Base-by-base conservation (phyloP, 2,888 invertebrate genomes). In the Ophraella communa region DNA sequence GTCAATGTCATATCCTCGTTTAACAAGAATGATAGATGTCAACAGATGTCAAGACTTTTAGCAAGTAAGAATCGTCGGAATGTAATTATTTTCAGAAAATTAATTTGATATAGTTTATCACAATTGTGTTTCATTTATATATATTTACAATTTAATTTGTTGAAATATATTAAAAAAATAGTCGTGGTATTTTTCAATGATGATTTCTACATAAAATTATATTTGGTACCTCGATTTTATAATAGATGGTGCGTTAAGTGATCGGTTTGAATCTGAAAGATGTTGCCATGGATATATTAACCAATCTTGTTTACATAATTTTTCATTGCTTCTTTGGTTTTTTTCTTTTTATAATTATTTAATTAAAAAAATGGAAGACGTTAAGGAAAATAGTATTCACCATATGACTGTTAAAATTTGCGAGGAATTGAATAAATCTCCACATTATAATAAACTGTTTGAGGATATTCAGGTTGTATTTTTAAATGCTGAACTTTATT, bases 381-480 rank as follows among this genome's bases (percentile, higher is more conserved):
- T 74, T 17, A 81, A 79, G 74, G 88, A 89, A 70, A 86, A 86
- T 74, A 85, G 87, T 68, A 88, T 93, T 71, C 90, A 92, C 76
- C 88, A 90, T 70, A 90, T 91, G 56, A 91, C 93, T 17, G 81
- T 89, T 67, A 92, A 91, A 83, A 85, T 95, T 75, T 89, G 93
- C n/a, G 88, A 90, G 67, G 92, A 94, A 80, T 87, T 94, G 66
- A 89, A 91, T 81, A 87, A 87, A 71, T 88, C 91, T 78, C 87
- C 90, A 42, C 88, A 90, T 72, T 94, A 94, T 76, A 88, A 89
- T 80, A 87, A 87, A 64, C 88, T 94, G 75, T 92, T 89, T 77
- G 89, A 88, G 79, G 91, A 92, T 80, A 87, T 94, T 70, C 93
- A 93, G 87, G 94, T 91, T 83, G 49, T 51, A 78, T 14, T 14